Conservation (phyloP, 2,797 vertebrate species). For the Rhadinocentrus ornatus region DNA sequence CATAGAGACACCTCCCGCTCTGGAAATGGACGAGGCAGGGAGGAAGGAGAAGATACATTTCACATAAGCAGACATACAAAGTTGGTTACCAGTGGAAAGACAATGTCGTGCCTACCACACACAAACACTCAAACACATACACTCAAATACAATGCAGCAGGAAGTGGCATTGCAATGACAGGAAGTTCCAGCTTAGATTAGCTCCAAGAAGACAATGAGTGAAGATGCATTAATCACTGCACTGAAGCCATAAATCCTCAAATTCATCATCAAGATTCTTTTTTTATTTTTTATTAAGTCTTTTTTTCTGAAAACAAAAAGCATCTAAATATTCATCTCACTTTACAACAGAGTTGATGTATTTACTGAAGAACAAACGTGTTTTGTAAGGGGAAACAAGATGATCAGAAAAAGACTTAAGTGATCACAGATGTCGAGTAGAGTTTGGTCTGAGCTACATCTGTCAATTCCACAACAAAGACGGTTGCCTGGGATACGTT, state of each 20-base stretch:
- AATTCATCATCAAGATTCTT: not conserved
- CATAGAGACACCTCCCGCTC: not conserved
- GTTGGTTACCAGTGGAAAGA: slow-evolving; percentile 28
- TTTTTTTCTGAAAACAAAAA: not conserved
- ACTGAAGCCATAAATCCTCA: not conserved
- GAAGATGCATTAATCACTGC: slow-evolving; percentile 27
- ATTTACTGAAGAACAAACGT: no score
- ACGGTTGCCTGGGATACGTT: no score
- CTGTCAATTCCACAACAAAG: no score
- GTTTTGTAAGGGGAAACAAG: no score
- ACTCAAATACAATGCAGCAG: slow-evolving; percentile 47
- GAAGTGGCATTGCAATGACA: slow-evolving; percentile 65
- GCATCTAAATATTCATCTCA: not conserved
- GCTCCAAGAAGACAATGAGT: slow-evolving; percentile 23
- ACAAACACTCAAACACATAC: slow-evolving; percentile 6
- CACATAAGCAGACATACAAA: slow-evolving; percentile 55
- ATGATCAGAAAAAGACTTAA: no score
- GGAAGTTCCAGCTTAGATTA: slow-evolving; percentile 57
- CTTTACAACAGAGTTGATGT: no score
- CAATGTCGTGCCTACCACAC: slow-evolving; percentile 25
- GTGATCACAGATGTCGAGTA: no score
- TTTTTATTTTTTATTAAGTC: not conserved
- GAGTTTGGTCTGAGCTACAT: no score
- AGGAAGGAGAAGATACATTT: slow-evolving; percentile 27
- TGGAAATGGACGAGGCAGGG: slow-evolving; percentile 3